phyloP scores from a whole-genome alignment of 1,140 invertebrate genomes.

The Telenomus remus region DNA sequence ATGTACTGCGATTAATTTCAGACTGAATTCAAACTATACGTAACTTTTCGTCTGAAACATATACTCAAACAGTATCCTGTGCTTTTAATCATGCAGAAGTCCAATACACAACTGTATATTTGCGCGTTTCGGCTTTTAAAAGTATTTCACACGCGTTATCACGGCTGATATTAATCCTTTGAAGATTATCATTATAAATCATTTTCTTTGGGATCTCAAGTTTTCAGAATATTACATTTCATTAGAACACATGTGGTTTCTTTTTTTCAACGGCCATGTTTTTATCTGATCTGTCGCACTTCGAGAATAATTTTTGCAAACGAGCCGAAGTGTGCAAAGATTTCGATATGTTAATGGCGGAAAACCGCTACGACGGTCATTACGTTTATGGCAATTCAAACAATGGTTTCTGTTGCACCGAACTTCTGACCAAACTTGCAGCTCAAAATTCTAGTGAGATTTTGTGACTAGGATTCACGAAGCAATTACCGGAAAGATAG shows the following conservation, averaged over 20 bases:
- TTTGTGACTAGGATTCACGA: constrained; percentile 61
- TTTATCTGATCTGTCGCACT: constrained; percentile 18
- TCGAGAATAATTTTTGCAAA: constrained; percentile 26
- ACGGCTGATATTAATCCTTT: constrained; percentile 19
- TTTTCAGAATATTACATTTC: constrained; percentile 8
- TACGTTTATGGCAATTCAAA: constrained; percentile 33
- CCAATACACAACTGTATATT: constrained; percentile 40
- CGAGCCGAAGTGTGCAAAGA: constrained; percentile 28
- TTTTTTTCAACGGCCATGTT: neutral
- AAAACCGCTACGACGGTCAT: constrained; percentile 29
- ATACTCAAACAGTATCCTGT: constrained; percentile 30
- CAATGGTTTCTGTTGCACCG: constrained; percentile 42
- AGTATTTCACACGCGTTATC: constrained; percentile 28
- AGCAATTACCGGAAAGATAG: constrained; percentile 70
- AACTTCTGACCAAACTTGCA: constrained; percentile 39
- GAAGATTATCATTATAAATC: constrained; percentile 31
- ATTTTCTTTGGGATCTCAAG: constrained; percentile 10
- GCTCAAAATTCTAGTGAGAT: constrained; percentile 54
- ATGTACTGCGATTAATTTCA: constrained; percentile 43
- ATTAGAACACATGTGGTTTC: constrained; percentile 1
- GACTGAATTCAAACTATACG: constrained; percentile 41
- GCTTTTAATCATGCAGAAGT: constrained; percentile 51
- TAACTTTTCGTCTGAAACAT: constrained; percentile 46
- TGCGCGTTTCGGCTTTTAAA: constrained; percentile 36
- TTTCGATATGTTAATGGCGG: constrained; percentile 44